A percentile compares a stretch with the other conserved stretches of the same genome.
Evolutionary conservation across 1,140 invertebrate species (phyloP).

Genomic region (Bombus difficillimus): DNA sequence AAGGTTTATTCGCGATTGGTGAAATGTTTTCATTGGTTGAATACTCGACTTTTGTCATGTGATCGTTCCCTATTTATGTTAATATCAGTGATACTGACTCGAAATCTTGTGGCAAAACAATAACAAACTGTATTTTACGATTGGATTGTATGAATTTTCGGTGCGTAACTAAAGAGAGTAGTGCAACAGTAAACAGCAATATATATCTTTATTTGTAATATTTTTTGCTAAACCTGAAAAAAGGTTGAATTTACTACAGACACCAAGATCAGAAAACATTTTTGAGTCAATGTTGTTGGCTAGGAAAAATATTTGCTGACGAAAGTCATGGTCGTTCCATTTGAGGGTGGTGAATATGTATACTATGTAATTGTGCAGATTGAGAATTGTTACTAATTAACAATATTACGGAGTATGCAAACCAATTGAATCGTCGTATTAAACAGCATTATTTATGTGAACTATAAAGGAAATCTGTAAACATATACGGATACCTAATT

Average conservation of each 20-base stretch:
- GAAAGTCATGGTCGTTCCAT: constrained; percentile 70
- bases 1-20: constrained; percentile 60
- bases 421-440: neutral
- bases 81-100: constrained; percentile 70
- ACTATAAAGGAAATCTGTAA: neutral
- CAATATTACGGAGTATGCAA: constrained; percentile 12
- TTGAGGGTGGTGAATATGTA: constrained; percentile 31
- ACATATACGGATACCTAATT: neutral
- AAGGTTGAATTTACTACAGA: constrained; percentile 13
- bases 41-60: constrained; percentile 72
- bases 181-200: constrained; percentile 6
- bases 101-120: constrained; percentile 74
- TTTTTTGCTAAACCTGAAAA: neutral
- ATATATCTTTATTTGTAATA: neutral
- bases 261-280: constrained; percentile 30
- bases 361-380: constrained; percentile 45
- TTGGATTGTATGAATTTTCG: constrained; percentile 23
- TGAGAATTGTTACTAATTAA: constrained; percentile 11
- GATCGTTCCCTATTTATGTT: constrained; percentile 73
- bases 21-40: constrained; percentile 64
- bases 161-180: constrained; percentile 36
- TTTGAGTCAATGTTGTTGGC: constrained; percentile 56
- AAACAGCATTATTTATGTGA: neutral
- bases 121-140: constrained; percentile 65
- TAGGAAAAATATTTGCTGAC: constrained; percentile 65